phyloP scores from a whole-genome alignment of 2,888 invertebrate genomes.

The Melinaea marsaeus region DNA sequence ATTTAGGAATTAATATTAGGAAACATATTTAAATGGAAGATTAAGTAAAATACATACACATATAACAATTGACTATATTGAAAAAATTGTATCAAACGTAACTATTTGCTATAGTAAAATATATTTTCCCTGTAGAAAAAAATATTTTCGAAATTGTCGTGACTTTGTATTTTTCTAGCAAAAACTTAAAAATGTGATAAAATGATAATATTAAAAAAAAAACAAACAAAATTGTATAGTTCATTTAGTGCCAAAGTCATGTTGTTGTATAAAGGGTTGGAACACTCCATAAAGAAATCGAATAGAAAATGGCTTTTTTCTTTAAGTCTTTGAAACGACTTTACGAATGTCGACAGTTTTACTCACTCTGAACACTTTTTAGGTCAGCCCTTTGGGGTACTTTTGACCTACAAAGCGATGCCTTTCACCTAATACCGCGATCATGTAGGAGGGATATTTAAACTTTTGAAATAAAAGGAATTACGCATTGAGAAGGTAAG shows the following conservation, averaged over 20 bases:
- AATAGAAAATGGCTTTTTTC: slow-evolving; percentile 20
- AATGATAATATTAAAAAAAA: neutral
- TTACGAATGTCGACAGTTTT: slow-evolving; percentile 23
- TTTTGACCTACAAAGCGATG: slow-evolving; percentile 34
- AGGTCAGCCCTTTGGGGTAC: slow-evolving; percentile 32
- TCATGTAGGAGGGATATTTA: slow-evolving; percentile 13
- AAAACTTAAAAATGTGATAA: neutral
- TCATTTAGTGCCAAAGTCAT: slow-evolving; percentile 1
- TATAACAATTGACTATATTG: no score
- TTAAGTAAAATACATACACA: neutral
- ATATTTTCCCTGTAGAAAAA: no score
- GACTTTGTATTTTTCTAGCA: no score
- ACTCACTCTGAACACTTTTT: slow-evolving; percentile 28
- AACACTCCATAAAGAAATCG: slow-evolving; percentile 14
- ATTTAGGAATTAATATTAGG: neutral
- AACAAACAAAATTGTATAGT: neutral
- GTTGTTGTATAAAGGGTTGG: slow-evolving; percentile 8
- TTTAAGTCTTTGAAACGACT: slow-evolving; percentile 23
- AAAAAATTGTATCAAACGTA: no score
- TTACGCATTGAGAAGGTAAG: slow-evolving; percentile 5
- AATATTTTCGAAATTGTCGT: no score
- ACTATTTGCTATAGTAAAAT: no score
- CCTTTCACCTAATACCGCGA: slow-evolving; percentile 29
- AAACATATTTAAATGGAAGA: neutral
- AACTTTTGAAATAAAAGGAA: slow-evolving; percentile 13